Percentiles rank a stretch among this genome's conserved stretches.
These are phyloP conservation scores for Procambarus virginalis DNA, from an alignment of 1,140 invertebrate species.

Conservation along the genomic window DNA sequence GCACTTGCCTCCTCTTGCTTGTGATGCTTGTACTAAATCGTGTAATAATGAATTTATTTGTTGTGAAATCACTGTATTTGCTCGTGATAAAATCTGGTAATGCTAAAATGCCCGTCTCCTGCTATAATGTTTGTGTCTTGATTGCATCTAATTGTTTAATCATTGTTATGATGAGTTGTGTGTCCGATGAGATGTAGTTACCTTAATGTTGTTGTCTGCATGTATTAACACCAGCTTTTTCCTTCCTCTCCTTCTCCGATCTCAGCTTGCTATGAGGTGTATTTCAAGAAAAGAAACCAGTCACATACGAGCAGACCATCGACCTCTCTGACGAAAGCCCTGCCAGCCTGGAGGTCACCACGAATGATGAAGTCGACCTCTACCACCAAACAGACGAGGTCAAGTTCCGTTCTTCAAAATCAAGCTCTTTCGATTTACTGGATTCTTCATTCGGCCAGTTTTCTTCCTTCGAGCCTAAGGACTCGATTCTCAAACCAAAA, in stretches of 20 bases:
- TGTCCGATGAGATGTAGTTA: too few relatives aligned
- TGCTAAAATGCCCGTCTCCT: too few relatives aligned
- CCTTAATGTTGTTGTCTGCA: not conserved
- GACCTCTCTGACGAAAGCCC: not conserved
- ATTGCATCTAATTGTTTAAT: too few relatives aligned
- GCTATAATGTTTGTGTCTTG: too few relatives aligned
- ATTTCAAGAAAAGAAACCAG: not conserved
- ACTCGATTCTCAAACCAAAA: not conserved
- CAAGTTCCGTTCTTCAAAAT: not conserved
- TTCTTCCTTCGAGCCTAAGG: not conserved
- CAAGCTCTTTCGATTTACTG: not conserved
- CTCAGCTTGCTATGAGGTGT: not conserved
- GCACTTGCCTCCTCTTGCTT: too few relatives aligned
- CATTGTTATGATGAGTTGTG: too few relatives aligned
- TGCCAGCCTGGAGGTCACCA: not conserved
- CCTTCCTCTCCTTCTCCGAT: not conserved
- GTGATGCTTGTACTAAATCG: too few relatives aligned
- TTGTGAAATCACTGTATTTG: too few relatives aligned
- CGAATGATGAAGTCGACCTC: not conserved
- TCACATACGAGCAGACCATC: not conserved
- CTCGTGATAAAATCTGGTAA: too few relatives aligned
- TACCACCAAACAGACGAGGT: not conserved
- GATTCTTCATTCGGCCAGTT: not conserved
- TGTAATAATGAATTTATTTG: too few relatives aligned
- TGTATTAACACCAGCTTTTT: not conserved